Base-by-base conservation (phyloP, 2,797 vertebrate genomes). In the Chanos chanos region DNA sequence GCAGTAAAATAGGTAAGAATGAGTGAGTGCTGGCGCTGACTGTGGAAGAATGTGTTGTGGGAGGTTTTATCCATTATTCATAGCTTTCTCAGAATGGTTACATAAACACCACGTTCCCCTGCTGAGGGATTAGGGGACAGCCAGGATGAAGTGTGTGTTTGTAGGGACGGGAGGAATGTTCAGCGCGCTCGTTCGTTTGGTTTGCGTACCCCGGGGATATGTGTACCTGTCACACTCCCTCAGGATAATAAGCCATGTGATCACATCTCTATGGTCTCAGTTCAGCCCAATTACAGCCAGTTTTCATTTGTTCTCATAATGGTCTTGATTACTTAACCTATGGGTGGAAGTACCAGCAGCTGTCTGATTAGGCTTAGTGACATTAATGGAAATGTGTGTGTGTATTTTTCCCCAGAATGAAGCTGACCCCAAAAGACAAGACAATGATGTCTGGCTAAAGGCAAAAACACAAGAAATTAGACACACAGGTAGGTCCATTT, bases 181-280 rank as follows among this genome's bases (percentile, higher is more conserved):
- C 65, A 66, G 72, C 52, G 63, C 6, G 7, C n/a, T 37, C 55
- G 53, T 56, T 39, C 55, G 43, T 13, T 60, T 3, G 50, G 31
- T 40, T 60, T 56, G 30, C 22, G 15, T 30, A 16, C 33, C 47
- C 64, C 37, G 21, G n/a, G 7, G 10, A 64, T 71, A 58, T 68
- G 68, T 71, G 56, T 59, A 45, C 41, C 55, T 61, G 62, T 31
- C 55, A 51, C 52, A 64, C 61, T 60, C 73, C 57, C 73, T 66
- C 34, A 43, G 71, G 72, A 85, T 81, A 76, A 71, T 21, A 1
- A 16, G 48, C 50, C 73, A 63, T 75, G 80, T 83, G 82, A 81
- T 59, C 71, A 80, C 73, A 81, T 82, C 79, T 76, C 75, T 73
- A 34, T 66, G 64, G 78, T 48, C 70, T 33, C 58, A 56, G 43